Base-by-base conservation (phyloP, 2,113 vertebrate species). In the Cyanistes caeruleus region DNA sequence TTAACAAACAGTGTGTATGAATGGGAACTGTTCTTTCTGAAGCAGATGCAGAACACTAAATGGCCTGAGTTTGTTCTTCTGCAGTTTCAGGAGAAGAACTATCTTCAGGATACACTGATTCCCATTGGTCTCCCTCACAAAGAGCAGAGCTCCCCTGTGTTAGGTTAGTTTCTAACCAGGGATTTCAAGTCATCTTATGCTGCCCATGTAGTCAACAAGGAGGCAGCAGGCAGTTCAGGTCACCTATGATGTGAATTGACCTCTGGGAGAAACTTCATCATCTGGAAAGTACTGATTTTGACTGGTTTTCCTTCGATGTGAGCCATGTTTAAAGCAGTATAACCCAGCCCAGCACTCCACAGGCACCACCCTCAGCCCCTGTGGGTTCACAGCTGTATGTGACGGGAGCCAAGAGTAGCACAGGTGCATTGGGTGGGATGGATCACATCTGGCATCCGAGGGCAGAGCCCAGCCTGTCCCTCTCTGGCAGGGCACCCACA, bases 361-460 rank as follows among this genome's bases (percentile, higher is more conserved):
- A 30, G 64, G 23, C 4, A 9, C 11, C 41, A 56, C 27, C 20
- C 37, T 85, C 41, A 49, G 25, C 51, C 43, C 39, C 55, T 43
- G 0, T 53, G 56, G 25, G 48, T n/a, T 83, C 89, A 21, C 16
- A 15, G 62, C 14, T 35, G 19, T 73, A 23, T 23, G 6, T 77
- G 80, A 7, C 0, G 4, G 49, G 41, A 86, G 31, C 11, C 24
- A 33, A 0, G 35, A 35, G 30, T 48, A 43, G n/a, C 6, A 3
- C 72, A 44, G 68, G 18, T 51, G 7, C 7, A 27, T 1, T 35
- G 60, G 5, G 55, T 51, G 41, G 79, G 41, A 7, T 49, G 63
- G 72, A 24, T 80, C 17, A 19, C 0, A 0, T 48, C 74, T 24
- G 25, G 46, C 3, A 9, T 52, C 24, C 2, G 4, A 30, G 51